Conservation (phyloP, 2,113 vertebrate species). For the Mola mola region DNA sequence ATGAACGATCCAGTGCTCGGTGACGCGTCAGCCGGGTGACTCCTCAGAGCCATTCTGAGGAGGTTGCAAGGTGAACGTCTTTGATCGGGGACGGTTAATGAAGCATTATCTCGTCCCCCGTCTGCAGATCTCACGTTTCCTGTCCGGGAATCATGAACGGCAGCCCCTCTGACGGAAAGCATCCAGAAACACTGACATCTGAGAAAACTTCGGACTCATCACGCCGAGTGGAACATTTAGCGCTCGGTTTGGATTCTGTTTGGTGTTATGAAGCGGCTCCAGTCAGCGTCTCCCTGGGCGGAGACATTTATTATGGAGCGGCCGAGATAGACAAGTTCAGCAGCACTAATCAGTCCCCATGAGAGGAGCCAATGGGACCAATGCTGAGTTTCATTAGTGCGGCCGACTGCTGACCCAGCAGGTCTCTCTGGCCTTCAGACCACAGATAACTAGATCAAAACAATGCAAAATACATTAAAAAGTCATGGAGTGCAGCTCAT, state of each 20-base stretch:
- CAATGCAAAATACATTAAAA: too few relatives aligned
- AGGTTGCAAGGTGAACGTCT: not conserved
- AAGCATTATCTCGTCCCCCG: conserved; percentile 1
- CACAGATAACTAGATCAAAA: too few relatives aligned
- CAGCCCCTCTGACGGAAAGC: too few relatives aligned
- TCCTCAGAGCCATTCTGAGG: too few relatives aligned
- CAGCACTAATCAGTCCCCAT: conserved; percentile 18
- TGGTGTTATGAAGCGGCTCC: conserved; percentile 5
- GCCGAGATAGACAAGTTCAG: conserved; percentile 16
- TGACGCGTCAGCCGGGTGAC: too few relatives aligned
- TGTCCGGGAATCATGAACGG: not conserved
- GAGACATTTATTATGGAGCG: conserved; percentile 14
- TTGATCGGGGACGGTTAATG: conserved; percentile 1
- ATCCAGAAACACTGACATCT: not conserved
- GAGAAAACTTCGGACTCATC: not conserved
- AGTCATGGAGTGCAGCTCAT: too few relatives aligned
- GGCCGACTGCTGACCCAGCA: not conserved
- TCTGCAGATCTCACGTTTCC: too few relatives aligned
- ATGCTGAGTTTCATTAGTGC: conserved; percentile 11
- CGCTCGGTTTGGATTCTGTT: conserved; percentile 9
- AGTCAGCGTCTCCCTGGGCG: not conserved
- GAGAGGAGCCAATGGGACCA: conserved; percentile 4
- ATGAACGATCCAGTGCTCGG: too few relatives aligned
- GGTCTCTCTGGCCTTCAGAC: not conserved
- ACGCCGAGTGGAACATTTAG: not conserved